Evolutionary conservation across 1,140 invertebrate genomes (phyloP), one percentile per base, ranked within the genome.

Genomic region (Sycophaga agraensis): DNA sequence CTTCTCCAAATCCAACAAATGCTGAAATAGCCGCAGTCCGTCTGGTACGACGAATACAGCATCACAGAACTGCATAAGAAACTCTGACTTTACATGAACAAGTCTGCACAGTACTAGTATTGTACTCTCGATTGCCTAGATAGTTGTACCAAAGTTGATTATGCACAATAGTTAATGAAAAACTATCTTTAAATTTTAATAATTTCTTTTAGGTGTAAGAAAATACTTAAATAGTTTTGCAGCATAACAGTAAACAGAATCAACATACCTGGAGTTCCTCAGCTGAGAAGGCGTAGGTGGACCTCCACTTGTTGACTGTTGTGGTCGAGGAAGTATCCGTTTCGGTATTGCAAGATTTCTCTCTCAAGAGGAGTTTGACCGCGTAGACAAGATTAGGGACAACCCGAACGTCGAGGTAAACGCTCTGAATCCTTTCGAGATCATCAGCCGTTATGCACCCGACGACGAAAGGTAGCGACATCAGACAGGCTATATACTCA

Each of bases 371-470:
- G 1, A 89, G 78, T 70, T 89, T 89, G 42, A 88, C 82, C 1
- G 89, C 87, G 65, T 88, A 89, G 19, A 91, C 84, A 21, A 91
- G 81, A 77, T 91, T 90, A n/a, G 88, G 88, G 19, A 91, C 85
- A 12, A 91, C 81, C 77, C 89, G 89, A 2, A 89, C 85, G 70
- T 91, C 88, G 14, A 88, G 73, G 72, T 91, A 92, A 26, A 91
- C 87, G 74, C 83, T 70, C 48, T 86, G 82, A 22, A 89, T 84
- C 43, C 83, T 83, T 31, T 83, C 80, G 6, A 88, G 67, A 9
- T 86, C 83, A 4, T 81, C 66, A 0, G 77, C 74, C 9, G 84
- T 70, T 14, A 82, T 74, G 31, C 49, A 34, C 5, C 16, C 42
- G 0, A 88, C 76, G n/a, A 89, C 84, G 63, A 90, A 89, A 2